phyloP scores from a whole-genome alignment of 1,140 invertebrate species.

The Himalopsyche phryganea region DNA sequence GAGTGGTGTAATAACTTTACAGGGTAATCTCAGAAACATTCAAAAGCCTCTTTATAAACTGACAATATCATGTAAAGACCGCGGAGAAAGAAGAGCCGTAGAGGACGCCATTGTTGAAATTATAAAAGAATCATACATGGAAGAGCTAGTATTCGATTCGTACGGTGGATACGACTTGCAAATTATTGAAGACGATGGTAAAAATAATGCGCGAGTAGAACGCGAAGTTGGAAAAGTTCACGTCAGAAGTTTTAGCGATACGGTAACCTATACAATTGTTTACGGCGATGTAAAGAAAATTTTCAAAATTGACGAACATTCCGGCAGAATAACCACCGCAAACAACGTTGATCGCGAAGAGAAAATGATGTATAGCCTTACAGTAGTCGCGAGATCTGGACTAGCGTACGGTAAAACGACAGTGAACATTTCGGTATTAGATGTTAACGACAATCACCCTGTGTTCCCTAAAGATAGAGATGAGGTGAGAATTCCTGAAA shows the following conservation, averaged over 20 bases:
- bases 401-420: slow-evolving; percentile 66
- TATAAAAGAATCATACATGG: slow-evolving; percentile 65
- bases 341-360: slow-evolving; percentile 82
- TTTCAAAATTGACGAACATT: slow-evolving; percentile 76
- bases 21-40: slow-evolving; percentile 58
- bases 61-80: slow-evolving; percentile 74
- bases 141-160: slow-evolving; percentile 68
- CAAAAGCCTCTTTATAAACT: slow-evolving; percentile 68
- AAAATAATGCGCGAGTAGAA: slow-evolving; percentile 53
- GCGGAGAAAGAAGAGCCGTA: slow-evolving; percentile 64
- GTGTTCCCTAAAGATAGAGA: slow-evolving; percentile 74
- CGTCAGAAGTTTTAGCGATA: slow-evolving; percentile 53
- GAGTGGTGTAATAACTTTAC: slow-evolving; percentile 69
- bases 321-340: slow-evolving; percentile 75
- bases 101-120: slow-evolving; percentile 81
- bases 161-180: slow-evolving; percentile 75
- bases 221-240: slow-evolving; percentile 74
- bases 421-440: slow-evolving; percentile 80
- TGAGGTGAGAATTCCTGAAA: slow-evolving; percentile 75
- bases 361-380: slow-evolving; percentile 70
- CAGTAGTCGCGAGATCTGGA: slow-evolving; percentile 67
- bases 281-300: slow-evolving; percentile 75
- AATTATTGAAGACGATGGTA: slow-evolving; percentile 75
- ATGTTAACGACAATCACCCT: slow-evolving; percentile 90
- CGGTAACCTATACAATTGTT: slow-evolving; percentile 74